A percentile compares a stretch with the other conserved stretches of the same genome.
These are phyloP conservation scores for Mus spicilegus DNA, from an alignment of 2,113 vertebrate species.

Conservation along the genomic window DNA sequence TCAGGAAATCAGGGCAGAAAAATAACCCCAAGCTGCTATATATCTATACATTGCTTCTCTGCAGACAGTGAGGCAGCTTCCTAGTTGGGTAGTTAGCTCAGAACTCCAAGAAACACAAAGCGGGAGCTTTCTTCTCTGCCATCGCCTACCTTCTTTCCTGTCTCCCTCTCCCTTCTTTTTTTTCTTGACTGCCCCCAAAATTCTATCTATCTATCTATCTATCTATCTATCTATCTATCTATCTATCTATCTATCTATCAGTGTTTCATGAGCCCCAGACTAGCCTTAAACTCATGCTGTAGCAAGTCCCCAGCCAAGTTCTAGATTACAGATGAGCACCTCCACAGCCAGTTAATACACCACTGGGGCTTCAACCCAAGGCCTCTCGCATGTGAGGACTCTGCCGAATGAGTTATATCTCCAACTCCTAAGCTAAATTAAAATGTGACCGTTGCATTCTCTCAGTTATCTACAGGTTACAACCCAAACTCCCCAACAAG, in stretches of 20 bases:
- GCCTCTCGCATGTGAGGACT: not conserved
- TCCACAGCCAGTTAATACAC: no score
- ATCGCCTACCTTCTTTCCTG: not conserved
- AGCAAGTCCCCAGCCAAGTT: not conserved
- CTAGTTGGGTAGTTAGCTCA: not conserved
- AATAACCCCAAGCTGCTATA: not conserved
- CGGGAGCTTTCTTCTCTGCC: not conserved
- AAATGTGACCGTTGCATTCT: not conserved
- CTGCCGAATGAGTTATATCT: no score
- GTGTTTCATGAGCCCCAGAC: not conserved
- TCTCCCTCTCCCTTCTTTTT: not conserved
- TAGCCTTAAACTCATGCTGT: not conserved
- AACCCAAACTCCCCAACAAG: not conserved
- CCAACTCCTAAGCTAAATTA: not conserved
- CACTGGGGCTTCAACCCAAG: not conserved
- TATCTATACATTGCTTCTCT: not conserved
- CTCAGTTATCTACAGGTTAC: no score
- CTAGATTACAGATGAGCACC: no score
- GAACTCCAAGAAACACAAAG: not conserved
- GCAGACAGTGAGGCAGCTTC: not conserved
- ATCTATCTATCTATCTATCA: not conserved
- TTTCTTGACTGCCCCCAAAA: not conserved
- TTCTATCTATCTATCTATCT: not conserved
- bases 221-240: not conserved
- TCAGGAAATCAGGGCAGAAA: conserved; percentile 60